These are phyloP conservation scores for Lymantria dispar DNA, from an alignment of 2,888 invertebrate species.

Conservation along the genomic window DNA sequence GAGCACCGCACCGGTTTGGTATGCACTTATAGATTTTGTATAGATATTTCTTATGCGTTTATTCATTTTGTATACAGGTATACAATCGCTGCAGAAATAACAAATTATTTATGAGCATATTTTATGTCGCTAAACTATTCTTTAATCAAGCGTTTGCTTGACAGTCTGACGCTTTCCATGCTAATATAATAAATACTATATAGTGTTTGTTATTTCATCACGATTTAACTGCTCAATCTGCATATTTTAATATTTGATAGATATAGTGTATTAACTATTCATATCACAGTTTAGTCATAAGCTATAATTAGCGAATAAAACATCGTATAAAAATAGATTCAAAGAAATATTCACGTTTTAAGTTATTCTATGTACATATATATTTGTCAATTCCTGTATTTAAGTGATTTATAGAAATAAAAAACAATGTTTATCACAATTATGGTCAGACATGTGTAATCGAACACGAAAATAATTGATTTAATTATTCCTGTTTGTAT, in stretches of 20 bases:
- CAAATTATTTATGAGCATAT: neutral
- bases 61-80: constrained; percentile 11
- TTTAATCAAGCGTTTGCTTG: neutral
- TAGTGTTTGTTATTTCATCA: neutral
- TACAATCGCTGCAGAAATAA: constrained; percentile 15
- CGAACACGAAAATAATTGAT: too few species aligned
- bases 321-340: neutral
- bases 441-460: too few species aligned
- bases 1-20: constrained; percentile 3
- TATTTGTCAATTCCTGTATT: too few species aligned
- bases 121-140: neutral
- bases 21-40: neutral
- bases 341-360: neutral
- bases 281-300: neutral
- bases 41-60: neutral
- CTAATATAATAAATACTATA: neutral
- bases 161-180: neutral
- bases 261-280: neutral
- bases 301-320: neutral
- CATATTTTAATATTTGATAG: neutral
- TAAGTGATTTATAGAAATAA: too few species aligned
- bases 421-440: too few species aligned
- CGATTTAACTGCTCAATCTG: neutral
- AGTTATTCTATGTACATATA: neutral
- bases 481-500: too few species aligned